Evolutionary conservation across 2,113 vertebrate species (phyloP).

Genomic region (Urocitellus parryii): DNA sequence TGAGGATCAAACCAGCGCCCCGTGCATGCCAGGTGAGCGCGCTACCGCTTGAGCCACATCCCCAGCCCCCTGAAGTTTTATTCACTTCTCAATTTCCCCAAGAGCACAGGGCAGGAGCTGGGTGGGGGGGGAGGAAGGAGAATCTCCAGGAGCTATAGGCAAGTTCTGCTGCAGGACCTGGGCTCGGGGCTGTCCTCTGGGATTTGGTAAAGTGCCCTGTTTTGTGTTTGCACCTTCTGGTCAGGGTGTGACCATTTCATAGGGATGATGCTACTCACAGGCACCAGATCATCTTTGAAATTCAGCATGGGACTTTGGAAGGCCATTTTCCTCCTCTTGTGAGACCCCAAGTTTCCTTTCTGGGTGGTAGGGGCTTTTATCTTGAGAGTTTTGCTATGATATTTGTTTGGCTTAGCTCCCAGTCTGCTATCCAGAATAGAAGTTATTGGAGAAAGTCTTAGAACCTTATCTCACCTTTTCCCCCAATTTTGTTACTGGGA

Average conservation of each 20-base stretch:
- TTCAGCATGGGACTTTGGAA: not conserved
- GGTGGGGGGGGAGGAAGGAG: not conserved
- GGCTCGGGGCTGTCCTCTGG: not conserved
- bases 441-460: not conserved
- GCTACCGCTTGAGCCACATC: too few relatives aligned
- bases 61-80: not conserved
- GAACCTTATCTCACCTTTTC: not conserved
- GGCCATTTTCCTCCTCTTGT: not conserved
- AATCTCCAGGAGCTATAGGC: not conserved
- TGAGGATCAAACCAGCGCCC: too few relatives aligned
- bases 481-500: not conserved
- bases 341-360: not conserved
- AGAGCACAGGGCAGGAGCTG: not conserved
- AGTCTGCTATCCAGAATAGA: not conserved
- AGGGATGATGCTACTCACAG: not conserved
- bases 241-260: not conserved
- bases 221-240: not conserved
- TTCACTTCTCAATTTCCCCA: constrained; percentile 23
- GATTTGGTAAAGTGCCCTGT: not conserved
- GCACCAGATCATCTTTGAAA: not conserved
- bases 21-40: too few relatives aligned
- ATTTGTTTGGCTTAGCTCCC: not conserved
- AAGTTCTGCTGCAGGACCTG: not conserved
- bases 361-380: not conserved
- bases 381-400: not conserved